Evolutionary conservation across 2,797 vertebrate species (phyloP), one percentile per base, ranked within the genome.

Genomic region (Pachyuromys duprasi): DNA sequence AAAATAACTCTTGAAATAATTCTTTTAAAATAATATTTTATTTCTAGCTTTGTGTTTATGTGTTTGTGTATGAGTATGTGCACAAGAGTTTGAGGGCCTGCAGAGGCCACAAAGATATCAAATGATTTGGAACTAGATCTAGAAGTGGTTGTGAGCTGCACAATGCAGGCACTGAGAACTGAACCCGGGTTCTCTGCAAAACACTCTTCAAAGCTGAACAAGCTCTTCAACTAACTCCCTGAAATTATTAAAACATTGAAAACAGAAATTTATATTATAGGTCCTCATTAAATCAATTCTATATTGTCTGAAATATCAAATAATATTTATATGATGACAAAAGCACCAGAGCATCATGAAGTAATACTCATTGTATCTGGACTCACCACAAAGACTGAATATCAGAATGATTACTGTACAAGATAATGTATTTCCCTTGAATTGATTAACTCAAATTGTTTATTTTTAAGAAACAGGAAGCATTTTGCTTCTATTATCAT

Each of bases 391-490:
- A 18, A 45, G 18, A 65, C 0, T 49, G 53, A 81, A 18, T 69
- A 55, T 65, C 26, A 45, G 89, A 80, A 82, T 39, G 53, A 15
- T 67, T 3, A 0, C 5, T 74, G 62, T 57, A 57, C 0, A 82
- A 63, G 69, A 94, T 3, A 60, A 13, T 92, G 82, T 87, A 55
- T 81, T 94, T 49, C 20, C 42, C 75, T 69, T 45, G 55, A 96
- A 49, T 76, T 26, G 18, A 74, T 86, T 91, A 69, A 57, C 60
- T 86, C 5, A 89, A 86, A 79, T 28, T 39, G 8, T 90, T 95
- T 88, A 53, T 83, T 95, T 89, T 90, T 22, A 96, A 97, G 89
- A 28, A 83, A 92, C 1, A 69, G 13, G 36, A 87, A 49, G 5
- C 12, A 63, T 20, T 86, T 70, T 86, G 45, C 26, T 55, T 53